Evolutionary conservation across 2,888 invertebrate species (phyloP), one percentile per base, ranked within the genome.

Genomic region (Stegophylla sp.): DNA sequence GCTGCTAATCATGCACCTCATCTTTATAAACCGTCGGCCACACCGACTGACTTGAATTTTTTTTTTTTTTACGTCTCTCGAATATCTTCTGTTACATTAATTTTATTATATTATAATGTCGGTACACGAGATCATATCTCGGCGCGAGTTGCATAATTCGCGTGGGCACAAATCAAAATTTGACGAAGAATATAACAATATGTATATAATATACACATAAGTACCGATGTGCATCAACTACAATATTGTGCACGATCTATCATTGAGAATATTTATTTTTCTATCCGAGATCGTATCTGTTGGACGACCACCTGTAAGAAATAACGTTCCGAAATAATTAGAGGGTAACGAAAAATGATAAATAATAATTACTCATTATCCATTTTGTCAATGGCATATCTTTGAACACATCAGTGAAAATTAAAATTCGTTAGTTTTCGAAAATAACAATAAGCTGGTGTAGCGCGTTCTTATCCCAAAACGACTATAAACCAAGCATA

Each of bases 111-210:
- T 15, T 66, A 66, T 66, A 20, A 71, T 12, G 17, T 41, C 3
- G n/a, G 20, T n/a, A n/a, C n/a, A 9, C 59, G 56, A 20, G 71
- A 72, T 72, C 56, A 12, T 72, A 72, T 72, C 72, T 17, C 43
- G 41, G 56, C 43, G 72, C n/a, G n/a, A n/a, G 72, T 72, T 56
- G 17, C 23, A 43, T 48, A 69, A 48, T 56, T 10, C 12, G 41
- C 15, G 72, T 72, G 72, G 72, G 72, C 56, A 43, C 43, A 43
- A 43, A 72, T 59, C 56, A 41, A 23, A 43, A 41, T 26, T 53
- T 12, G 41, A 23, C 56, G 12, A 67, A 48, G 28, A n/a, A 53
- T 15, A 34, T n/a, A n/a, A 34, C 51, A 20, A 43, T 12, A 51
- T 3, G 34, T 13, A 23, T 56, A 41, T 23, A 17, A 72, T 43